Evolutionary conservation across 2,888 invertebrate species (phyloP).

Genomic region (Ormia ochracea): DNA sequence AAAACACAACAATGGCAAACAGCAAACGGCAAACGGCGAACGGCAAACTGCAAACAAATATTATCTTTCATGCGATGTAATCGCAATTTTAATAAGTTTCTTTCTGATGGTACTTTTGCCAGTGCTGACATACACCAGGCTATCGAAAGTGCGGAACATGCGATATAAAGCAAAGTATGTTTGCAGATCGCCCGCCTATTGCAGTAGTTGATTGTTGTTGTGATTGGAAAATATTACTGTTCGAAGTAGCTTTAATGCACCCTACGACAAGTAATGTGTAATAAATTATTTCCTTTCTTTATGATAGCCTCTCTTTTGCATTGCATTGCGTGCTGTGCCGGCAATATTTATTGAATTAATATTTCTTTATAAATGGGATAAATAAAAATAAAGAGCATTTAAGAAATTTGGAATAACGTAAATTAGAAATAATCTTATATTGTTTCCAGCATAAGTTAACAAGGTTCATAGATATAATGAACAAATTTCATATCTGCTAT

Average conservation of each 20-base stretch:
- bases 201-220: not conserved
- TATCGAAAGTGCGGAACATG: conserved; percentile 3
- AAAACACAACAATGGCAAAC: conserved; percentile 14
- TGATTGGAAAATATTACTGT: not conserved
- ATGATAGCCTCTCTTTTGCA: not conserved
- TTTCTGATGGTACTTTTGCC: conserved; percentile 60
- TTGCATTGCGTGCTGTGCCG: no score
- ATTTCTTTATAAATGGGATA: no score
- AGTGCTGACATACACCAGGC: conserved; percentile 29
- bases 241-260: not conserved
- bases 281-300: not conserved
- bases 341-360: no score
- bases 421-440: no score
- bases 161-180: not conserved
- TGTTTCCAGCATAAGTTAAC: no score
- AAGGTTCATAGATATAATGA: no score
- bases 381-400: no score
- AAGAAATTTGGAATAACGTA: no score
- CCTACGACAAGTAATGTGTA: not conserved
- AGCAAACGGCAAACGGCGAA: no score
- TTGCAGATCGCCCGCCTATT: not conserved
- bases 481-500: no score
- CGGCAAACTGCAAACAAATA: conserved; percentile 49
- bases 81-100: conserved; percentile 64
- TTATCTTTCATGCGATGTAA: conserved; percentile 61